Percentiles rank a stretch among this genome's conserved stretches.
Conservation (phyloP, 2,113 vertebrate genomes). For the Euleptes europaea region DNA sequence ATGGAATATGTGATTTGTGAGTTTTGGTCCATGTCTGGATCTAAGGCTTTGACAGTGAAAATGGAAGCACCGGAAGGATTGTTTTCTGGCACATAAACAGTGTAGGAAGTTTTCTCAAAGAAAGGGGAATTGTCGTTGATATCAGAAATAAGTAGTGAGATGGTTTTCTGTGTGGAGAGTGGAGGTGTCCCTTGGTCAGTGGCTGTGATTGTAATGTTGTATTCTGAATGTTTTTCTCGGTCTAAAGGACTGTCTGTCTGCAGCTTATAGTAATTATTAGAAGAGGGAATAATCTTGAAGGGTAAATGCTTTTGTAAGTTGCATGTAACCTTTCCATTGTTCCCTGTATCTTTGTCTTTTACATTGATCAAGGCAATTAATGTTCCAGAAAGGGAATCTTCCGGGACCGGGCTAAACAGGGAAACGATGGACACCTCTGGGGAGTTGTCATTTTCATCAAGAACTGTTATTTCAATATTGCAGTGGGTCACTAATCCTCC, state of each 20-base stretch:
- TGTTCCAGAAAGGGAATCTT: slow-evolving; percentile 50
- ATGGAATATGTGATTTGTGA: too few relatives aligned
- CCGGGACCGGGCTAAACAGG: slow-evolving; percentile 44
- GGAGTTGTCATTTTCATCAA: slow-evolving; percentile 75
- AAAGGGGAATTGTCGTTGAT: slow-evolving; percentile 14
- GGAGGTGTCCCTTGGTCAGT: neutral
- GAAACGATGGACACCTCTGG: slow-evolving; percentile 57
- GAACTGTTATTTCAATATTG: slow-evolving; percentile 62
- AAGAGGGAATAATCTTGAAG: slow-evolving; percentile 58
- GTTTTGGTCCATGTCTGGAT: too few relatives aligned
- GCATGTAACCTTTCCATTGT: slow-evolving; percentile 53
- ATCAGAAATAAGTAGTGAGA: neutral
- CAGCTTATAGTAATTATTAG: slow-evolving; percentile 20
- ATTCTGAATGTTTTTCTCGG: slow-evolving; percentile 74
- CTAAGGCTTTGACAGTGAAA: too few relatives aligned
- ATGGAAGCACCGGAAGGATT: too few relatives aligned
- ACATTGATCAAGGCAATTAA: slow-evolving; percentile 55
- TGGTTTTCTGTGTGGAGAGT: neutral
- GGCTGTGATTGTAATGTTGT: slow-evolving; percentile 59
- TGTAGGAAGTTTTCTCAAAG: too few relatives aligned
- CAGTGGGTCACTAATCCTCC: slow-evolving; percentile 67
- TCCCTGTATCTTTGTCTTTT: slow-evolving; percentile 47
- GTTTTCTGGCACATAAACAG: too few relatives aligned
- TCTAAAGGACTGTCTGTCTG: slow-evolving; percentile 67
- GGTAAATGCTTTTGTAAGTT: slow-evolving; percentile 23